Conservation (phyloP, 2,888 invertebrate species). For the Apamea sordens region DNA sequence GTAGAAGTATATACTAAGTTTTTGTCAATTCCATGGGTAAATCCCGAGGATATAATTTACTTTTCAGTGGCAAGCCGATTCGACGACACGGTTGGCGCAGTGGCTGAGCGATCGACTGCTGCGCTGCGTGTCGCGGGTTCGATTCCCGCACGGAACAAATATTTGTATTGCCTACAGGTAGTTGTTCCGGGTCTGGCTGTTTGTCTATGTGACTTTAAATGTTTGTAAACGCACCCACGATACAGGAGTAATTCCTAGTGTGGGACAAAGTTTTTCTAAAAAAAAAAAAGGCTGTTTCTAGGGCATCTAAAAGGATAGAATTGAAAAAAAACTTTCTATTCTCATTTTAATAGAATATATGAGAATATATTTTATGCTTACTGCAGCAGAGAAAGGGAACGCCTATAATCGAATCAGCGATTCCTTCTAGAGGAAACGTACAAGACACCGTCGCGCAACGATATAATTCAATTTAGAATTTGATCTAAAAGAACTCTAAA, state of each 20-base stretch:
- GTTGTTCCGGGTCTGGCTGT: too few relatives aligned
- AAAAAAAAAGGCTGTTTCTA: not conserved
- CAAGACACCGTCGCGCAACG: conserved; percentile 2
- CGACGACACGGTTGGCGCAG: too few relatives aligned
- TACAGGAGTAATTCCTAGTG: too few relatives aligned
- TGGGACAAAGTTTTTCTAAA: too few relatives aligned
- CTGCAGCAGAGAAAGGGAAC: not conserved
- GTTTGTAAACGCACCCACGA: too few relatives aligned
- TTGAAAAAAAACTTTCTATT: not conserved
- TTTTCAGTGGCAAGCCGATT: not conserved
- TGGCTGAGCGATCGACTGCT: too few relatives aligned
- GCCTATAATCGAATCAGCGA: conserved; percentile 11
- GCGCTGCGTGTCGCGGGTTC: too few relatives aligned
- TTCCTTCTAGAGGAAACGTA: not conserved
- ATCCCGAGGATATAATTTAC: not conserved
- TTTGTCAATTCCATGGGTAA: too few relatives aligned
- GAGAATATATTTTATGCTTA: not conserved
- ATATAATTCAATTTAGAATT: conserved; percentile 32
- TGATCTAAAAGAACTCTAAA: conserved; percentile 19
- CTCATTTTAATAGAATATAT: not conserved
- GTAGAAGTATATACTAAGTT: not conserved
- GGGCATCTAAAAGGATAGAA: not conserved
- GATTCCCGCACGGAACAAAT: too few relatives aligned
- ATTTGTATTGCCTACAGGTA: too few relatives aligned
- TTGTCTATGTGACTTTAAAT: too few relatives aligned